These are phyloP conservation scores for Brachypodius melanocephalos DNA, from an alignment of 2,113 vertebrate genomes.

Conservation along the genomic window DNA sequence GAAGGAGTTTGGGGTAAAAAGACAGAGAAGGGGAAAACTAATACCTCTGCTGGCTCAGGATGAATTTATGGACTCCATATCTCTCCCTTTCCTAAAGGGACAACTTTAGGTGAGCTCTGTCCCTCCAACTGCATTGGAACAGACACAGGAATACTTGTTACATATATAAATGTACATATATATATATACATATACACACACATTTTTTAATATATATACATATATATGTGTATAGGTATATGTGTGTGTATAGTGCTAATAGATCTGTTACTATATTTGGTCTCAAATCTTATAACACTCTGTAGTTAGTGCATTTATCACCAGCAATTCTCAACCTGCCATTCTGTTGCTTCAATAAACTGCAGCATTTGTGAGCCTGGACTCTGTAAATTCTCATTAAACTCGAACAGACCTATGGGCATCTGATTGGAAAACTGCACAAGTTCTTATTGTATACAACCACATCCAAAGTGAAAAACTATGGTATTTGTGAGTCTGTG, in stretches of 20 bases:
- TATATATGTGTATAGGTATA: not conserved
- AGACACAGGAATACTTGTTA: fast-evolving
- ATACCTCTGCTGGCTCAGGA: not conserved
- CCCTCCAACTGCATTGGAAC: not conserved
- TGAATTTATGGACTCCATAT: not conserved
- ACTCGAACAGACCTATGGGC: not conserved
- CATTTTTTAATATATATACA: too few species aligned
- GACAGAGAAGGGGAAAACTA: not conserved
- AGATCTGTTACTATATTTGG: not conserved
- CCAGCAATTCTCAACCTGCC: too few species aligned
- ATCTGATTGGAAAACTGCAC: not conserved
- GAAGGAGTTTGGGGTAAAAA: not conserved
- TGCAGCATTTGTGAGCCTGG: not conserved
- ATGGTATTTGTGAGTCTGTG: not conserved
- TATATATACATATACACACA: not conserved
- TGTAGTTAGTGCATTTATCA: not conserved
- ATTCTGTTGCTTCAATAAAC: not conserved
- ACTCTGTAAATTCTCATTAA: not conserved
- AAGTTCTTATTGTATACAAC: not conserved
- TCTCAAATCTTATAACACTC: not conserved
- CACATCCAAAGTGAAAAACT: not conserved
- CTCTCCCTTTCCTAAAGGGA: not conserved
- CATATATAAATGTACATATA: too few species aligned
- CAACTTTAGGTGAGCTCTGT: not conserved
- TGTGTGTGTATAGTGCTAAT: not conserved